Percentiles rank a stretch among this genome's conserved stretches.
Conservation (phyloP, 1,140 invertebrate genomes). For the Nephila pilipes region DNA sequence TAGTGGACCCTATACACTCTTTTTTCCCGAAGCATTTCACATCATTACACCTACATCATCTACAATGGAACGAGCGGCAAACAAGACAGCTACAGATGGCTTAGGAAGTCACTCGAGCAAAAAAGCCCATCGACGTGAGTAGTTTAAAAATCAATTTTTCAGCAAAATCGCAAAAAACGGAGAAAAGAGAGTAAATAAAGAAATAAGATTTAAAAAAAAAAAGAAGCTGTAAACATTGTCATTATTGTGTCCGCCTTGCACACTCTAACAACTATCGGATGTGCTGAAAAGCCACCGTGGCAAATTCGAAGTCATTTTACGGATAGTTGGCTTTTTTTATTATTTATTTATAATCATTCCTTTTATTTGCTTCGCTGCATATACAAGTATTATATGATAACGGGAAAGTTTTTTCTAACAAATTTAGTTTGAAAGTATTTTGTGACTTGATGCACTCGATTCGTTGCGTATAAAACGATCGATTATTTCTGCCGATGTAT, state of each 20-base stretch:
- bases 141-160: background rate
- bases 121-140: background rate
- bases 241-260: constrained; percentile 21
- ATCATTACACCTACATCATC: too few relatives aligned
- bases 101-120: background rate
- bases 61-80: background rate
- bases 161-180: background rate
- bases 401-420: too few relatives aligned
- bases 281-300: constrained; percentile 32
- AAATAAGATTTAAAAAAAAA: background rate
- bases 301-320: constrained; percentile 48
- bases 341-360: constrained; percentile 16
- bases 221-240: constrained; percentile 43
- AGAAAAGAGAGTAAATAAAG: background rate
- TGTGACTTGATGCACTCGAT: too few relatives aligned
- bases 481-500: too few relatives aligned
- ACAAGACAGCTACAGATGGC: constrained; percentile 35
- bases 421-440: too few relatives aligned
- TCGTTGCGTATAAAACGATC: too few relatives aligned
- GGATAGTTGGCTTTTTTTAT: constrained; percentile 41
- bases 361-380: constrained; percentile 14
- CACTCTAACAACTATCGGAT: background rate
- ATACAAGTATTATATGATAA: background rate
- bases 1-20: too few relatives aligned
- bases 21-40: too few relatives aligned